A percentile compares a stretch with the other conserved stretches of the same genome.
Evolutionary conservation across 2,113 vertebrate species (phyloP).

Genomic region (Leuciscus idus): DNA sequence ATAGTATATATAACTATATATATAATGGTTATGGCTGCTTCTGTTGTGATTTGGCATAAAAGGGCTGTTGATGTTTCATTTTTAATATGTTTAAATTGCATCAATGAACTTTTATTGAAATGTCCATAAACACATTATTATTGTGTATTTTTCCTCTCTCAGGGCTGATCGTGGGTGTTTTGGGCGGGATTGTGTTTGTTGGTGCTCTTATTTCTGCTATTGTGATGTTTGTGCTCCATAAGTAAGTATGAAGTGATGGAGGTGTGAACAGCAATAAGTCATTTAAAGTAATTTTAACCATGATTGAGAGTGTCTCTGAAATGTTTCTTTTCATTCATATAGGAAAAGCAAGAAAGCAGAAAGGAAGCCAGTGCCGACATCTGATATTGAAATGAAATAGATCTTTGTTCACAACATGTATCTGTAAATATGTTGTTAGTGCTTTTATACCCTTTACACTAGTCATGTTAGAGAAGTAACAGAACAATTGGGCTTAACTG

Average conservation of each 20-base stretch:
- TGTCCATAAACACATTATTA: not conserved
- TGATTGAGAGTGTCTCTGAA: not conserved
- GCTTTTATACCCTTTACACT: not conserved
- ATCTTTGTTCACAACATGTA: not conserved
- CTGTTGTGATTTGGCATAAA: not conserved
- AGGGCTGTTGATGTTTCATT: not conserved
- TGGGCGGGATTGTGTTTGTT: constrained; percentile 62
- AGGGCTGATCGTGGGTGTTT: constrained; percentile 64
- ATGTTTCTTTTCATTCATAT: not conserved
- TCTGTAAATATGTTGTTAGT: constrained; percentile 24
- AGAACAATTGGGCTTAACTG: not conserved
- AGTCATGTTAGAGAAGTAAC: not conserved
- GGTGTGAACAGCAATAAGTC: not conserved
- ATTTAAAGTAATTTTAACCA: not conserved
- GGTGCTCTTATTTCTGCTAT: constrained; percentile 49
- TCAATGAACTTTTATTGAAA: not conserved
- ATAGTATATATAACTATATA: not conserved
- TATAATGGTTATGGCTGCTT: not conserved
- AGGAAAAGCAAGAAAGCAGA: constrained; percentile 44
- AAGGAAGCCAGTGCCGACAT: constrained; percentile 50
- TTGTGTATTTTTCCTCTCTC: constrained; percentile 10
- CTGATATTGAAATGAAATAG: constrained; percentile 53
- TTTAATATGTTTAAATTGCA: not conserved
- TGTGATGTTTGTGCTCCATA: constrained; percentile 56
- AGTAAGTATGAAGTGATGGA: constrained; percentile 44